These are phyloP conservation scores for Rhynchomys soricoides DNA, from an alignment of 2,113 vertebrate species.

Conservation along the genomic window DNA sequence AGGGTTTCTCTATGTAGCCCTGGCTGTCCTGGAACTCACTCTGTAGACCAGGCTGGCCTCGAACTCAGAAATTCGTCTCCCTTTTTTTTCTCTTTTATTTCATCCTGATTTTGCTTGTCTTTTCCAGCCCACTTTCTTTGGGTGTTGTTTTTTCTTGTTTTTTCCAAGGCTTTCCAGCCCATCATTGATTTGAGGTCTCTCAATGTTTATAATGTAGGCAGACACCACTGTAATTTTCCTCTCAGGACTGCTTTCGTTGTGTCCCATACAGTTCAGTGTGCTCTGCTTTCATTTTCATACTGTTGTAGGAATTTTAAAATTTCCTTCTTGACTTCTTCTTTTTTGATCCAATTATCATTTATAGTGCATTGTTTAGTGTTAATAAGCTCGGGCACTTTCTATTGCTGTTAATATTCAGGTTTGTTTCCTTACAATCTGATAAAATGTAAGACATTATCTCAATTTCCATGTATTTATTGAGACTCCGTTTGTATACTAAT, in stretches of 20 bases:
- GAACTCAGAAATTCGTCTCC: too few relatives aligned
- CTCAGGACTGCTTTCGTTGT: background rate
- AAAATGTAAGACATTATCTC: background rate
- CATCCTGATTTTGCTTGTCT: too few relatives aligned
- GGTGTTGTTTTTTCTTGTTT: background rate
- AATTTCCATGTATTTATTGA: background rate
- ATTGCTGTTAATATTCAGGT: background rate
- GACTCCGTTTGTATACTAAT: background rate
- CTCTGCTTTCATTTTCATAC: background rate
- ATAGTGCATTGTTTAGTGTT: background rate
- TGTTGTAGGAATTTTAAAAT: background rate
- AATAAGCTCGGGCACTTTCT: background rate
- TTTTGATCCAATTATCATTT: background rate
- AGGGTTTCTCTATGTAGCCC: too few relatives aligned
- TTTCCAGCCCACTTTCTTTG: too few relatives aligned
- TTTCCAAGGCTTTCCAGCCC: background rate
- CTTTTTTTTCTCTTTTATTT: too few relatives aligned
- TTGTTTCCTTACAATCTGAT: background rate
- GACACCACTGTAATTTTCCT: background rate
- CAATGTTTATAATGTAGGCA: background rate
- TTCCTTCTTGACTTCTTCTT: background rate
- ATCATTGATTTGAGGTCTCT: background rate
- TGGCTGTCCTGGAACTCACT: too few relatives aligned
- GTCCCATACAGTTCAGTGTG: background rate
- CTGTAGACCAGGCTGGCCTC: too few relatives aligned